phyloP scores from a whole-genome alignment of 2,113 vertebrate species.

The Hypomesus transpacificus region DNA sequence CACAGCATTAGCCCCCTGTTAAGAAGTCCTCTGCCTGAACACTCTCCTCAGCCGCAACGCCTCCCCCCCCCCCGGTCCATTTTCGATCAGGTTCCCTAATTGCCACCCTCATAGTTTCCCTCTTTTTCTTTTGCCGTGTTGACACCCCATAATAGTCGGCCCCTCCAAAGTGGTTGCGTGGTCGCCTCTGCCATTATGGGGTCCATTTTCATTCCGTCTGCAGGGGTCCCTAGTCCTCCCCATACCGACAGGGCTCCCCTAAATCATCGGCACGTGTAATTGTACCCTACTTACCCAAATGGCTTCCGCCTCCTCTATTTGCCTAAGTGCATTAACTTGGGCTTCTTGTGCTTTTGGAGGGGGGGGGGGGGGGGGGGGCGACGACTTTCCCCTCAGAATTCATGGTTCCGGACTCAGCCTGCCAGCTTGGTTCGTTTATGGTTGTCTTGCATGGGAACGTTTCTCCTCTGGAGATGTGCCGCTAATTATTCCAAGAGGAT shows the following conservation, averaged over 20 bases:
- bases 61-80: slow-evolving; percentile 35
- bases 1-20: slow-evolving; percentile 53
- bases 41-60: slow-evolving; percentile 25
- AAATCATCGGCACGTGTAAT: slow-evolving; percentile 72
- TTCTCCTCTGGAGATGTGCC: background rate
- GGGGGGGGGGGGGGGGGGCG: background rate
- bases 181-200: slow-evolving; percentile 64
- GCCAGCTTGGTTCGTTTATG: slow-evolving; percentile 38
- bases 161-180: slow-evolving; percentile 63
- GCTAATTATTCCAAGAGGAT: slow-evolving; percentile 1
- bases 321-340: slow-evolving; percentile 73
- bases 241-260: slow-evolving; percentile 64
- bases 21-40: slow-evolving; percentile 51
- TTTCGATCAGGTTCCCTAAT: slow-evolving; percentile 64
- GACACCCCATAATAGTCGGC: slow-evolving; percentile 70
- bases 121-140: slow-evolving; percentile 71
- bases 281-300: slow-evolving; percentile 73
- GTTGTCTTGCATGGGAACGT: background rate
- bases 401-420: slow-evolving; percentile 47
- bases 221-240: slow-evolving; percentile 58
- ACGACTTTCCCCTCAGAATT: slow-evolving; percentile 26
- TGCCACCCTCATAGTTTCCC: slow-evolving; percentile 68
- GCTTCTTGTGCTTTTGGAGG: slow-evolving; percentile 22
- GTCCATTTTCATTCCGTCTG: slow-evolving; percentile 73
- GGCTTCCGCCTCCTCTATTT: slow-evolving; percentile 65